Evolutionary conservation across 2,113 vertebrate species (phyloP).

Genomic region (Anthoscopus minutus): DNA sequence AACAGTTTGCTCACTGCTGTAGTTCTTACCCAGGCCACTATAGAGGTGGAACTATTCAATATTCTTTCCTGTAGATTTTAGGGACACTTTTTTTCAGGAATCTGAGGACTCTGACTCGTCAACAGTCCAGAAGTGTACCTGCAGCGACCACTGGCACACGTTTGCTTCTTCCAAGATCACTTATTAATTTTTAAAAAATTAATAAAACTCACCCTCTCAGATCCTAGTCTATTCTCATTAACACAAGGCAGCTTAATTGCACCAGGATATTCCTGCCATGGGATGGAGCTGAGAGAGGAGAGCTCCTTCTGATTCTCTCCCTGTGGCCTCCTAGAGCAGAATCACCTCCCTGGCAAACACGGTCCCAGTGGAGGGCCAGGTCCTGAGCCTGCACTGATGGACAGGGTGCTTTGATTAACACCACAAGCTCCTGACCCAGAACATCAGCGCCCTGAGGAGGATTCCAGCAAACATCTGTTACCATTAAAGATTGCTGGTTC

Average conservation of each 20-base stretch:
- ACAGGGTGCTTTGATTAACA: constrained; percentile 33
- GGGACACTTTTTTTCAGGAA: neutral
- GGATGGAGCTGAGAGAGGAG: neutral
- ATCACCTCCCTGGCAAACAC: neutral
- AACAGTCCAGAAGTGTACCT: neutral
- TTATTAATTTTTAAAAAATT: neutral
- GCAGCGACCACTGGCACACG: neutral
- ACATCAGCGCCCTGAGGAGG: constrained; percentile 29
- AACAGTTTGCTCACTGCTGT: neutral
- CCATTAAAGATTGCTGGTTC: constrained; percentile 32
- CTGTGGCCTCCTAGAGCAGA: neutral
- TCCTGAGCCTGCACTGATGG: neutral
- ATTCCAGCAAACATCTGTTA: constrained; percentile 57
- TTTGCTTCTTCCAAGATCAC: neutral
- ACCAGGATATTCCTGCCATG: neutral
- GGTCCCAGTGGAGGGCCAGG: neutral
- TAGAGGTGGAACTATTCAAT: neutral
- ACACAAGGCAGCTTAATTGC: neutral
- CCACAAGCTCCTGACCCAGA: constrained; percentile 21
- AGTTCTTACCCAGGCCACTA: neutral
- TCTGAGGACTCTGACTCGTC: neutral
- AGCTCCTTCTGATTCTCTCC: neutral
- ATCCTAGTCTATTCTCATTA: neutral
- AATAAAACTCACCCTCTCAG: neutral
- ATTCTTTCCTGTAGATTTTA: neutral